These are phyloP conservation scores for Dinocampus coccinellae DNA, from an alignment of 2,888 invertebrate species.

Conservation along the genomic window DNA sequence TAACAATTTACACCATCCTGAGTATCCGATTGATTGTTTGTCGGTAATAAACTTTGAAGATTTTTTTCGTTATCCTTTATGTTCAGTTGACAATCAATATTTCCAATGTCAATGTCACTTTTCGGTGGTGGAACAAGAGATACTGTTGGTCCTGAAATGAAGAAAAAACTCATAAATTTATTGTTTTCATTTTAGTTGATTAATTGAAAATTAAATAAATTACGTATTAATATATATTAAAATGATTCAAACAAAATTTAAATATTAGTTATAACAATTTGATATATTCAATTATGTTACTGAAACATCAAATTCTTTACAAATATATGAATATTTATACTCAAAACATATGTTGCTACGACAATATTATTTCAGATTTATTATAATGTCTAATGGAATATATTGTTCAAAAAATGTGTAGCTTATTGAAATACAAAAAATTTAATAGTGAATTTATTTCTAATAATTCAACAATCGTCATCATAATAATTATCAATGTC, in stretches of 20 bases:
- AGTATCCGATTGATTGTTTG: constrained; percentile 45
- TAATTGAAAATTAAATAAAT: too few relatives aligned
- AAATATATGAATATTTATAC: neutral
- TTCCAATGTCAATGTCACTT: constrained; percentile 23
- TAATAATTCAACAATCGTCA: neutral
- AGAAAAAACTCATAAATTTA: too few relatives aligned
- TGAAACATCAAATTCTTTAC: neutral
- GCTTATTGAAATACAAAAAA: neutral
- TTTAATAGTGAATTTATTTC: neutral
- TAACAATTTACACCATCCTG: constrained; percentile 56
- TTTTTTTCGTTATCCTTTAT: constrained; percentile 40
- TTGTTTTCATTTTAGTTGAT: too few relatives aligned
- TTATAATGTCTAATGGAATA: neutral
- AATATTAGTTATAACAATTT: too few relatives aligned
- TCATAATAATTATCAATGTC: neutral
- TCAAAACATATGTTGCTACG: neutral
- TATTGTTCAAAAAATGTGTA: neutral
- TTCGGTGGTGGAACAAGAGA: constrained; percentile 37
- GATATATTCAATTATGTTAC: too few relatives aligned
- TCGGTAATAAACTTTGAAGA: constrained; percentile 36
- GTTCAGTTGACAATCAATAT: constrained; percentile 36
- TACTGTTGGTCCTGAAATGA: constrained; percentile 48
- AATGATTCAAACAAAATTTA: too few relatives aligned
- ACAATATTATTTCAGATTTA: neutral
- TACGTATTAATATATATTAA: too few relatives aligned